Base-by-base conservation (phyloP, 2,888 invertebrate genomes). In the Deilephila porcellus region DNA sequence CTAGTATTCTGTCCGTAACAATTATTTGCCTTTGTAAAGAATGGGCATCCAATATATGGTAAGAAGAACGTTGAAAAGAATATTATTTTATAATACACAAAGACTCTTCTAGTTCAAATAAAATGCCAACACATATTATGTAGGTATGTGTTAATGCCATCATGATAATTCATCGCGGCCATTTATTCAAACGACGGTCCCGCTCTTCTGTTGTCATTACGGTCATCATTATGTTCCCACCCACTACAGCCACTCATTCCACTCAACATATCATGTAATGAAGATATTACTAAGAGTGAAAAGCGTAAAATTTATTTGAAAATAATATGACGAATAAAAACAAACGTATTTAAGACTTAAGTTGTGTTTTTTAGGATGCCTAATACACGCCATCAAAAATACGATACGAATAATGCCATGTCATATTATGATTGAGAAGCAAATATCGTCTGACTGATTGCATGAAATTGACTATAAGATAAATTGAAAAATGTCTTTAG, bases 141-240 rank as follows among this genome's bases (percentile, higher is more conserved):
- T 52, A 29, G 29, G 29, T 29, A 32, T 14, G 8, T 59, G 4
- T 32, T 53, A n/a, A 59, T 59, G 59, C 34, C 56, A 34, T 59
- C 17, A 20, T 59, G 32, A 59, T 71, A 34, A 71, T 25, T 25
- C 25, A 25, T 59, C n/a, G 56, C 60, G 32, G 20, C 1, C 60
- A 71, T 60, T 60, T 60, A 25, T 71, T 60, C 37, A 60, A 60
- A 71, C 60, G 60, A 71, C 34, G 34, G 59, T 71, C 20, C 37
- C 71, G 67, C 67, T 25, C 45, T 52, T 52, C 20, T 7, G 11
- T 14, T n/a, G n/a, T 45, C 64, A 67, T 67, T 45, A 67, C 14
- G 25, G 67, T 29, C 67, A 67, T 67, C 67, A 52, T 45, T 14
- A 52, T 52, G 29, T 67, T 52, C 52, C 17, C 14, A 67, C 4